Conservation (phyloP, 2,888 invertebrate species). For the Callinectes sapidus region DNA sequence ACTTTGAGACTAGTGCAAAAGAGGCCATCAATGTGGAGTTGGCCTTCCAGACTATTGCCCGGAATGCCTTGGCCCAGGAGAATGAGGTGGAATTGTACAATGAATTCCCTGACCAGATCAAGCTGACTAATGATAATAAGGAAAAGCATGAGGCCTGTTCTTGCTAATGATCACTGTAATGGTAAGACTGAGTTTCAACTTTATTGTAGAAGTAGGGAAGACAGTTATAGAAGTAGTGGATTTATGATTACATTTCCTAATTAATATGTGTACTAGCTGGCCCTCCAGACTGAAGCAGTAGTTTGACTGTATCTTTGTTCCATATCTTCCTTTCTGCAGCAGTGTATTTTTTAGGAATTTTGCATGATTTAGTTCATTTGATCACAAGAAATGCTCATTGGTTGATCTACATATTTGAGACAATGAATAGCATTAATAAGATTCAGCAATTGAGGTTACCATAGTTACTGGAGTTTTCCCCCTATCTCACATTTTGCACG, state of each 20-base stretch:
- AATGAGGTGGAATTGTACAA: slow-evolving; percentile 93
- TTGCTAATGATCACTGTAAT: slow-evolving; percentile 69
- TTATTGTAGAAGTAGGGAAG: background rate
- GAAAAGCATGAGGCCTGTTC: slow-evolving; percentile 71
- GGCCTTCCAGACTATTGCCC: slow-evolving; percentile 96
- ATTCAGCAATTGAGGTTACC: too few relatives aligned
- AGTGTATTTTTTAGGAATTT: background rate
- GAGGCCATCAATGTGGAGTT: slow-evolving; percentile 99
- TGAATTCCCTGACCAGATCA: slow-evolving; percentile 96
- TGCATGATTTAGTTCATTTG: too few relatives aligned
- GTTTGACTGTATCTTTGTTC: background rate
- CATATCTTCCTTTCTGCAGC: background rate
- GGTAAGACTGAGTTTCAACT: background rate
- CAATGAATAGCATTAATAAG: too few relatives aligned
- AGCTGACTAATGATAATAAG: slow-evolving; percentile 78
- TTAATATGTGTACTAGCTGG: background rate
- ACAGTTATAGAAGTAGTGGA: background rate
- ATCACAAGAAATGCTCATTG: too few relatives aligned
- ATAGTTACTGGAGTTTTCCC: too few relatives aligned
- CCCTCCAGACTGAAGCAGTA: background rate
- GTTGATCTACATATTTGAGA: too few relatives aligned
- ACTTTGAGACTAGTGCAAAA: slow-evolving; percentile 99
- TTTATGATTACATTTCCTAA: background rate
- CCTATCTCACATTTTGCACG: too few relatives aligned
- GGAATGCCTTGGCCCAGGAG: slow-evolving; percentile 92